Percentiles rank a stretch among this genome's conserved stretches.
These are phyloP conservation scores for Glyptemys insculpta DNA, from an alignment of 2,797 vertebrate genomes.

Conservation along the genomic window DNA sequence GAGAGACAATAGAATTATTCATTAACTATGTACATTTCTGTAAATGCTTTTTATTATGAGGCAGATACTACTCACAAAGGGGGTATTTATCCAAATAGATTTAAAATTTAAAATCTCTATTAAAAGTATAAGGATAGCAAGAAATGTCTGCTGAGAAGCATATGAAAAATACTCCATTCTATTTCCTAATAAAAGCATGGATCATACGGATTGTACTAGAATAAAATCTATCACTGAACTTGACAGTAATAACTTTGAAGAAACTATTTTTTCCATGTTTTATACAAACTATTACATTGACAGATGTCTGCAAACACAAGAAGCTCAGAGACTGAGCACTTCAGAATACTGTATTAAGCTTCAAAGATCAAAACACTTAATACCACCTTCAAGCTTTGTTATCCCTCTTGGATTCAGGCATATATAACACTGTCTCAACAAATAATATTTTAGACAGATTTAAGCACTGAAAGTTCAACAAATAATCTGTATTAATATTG, in stretches of 20 bases:
- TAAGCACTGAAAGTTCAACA: not conserved
- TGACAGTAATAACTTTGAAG: not conserved
- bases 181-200: not conserved
- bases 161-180: not conserved
- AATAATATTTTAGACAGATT: not conserved
- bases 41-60: not conserved
- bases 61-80: not conserved
- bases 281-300: not conserved
- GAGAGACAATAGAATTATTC: conserved; percentile 2
- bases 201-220: not conserved
- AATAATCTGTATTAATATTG: not conserved
- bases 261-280: not conserved
- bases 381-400: not conserved
- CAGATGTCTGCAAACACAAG: not conserved
- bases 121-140: not conserved
- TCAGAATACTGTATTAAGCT: not conserved
- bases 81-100: not conserved
- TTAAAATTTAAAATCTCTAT: not conserved
- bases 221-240: not conserved
- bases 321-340: not conserved
- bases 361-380: not conserved
- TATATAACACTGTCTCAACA: not conserved
- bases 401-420: not conserved
- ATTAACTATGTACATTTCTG: not conserved
- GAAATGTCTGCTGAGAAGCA: not conserved